Evolutionary conservation across 2,797 vertebrate genomes (phyloP).

Genomic region (Florisuga fusca): DNA sequence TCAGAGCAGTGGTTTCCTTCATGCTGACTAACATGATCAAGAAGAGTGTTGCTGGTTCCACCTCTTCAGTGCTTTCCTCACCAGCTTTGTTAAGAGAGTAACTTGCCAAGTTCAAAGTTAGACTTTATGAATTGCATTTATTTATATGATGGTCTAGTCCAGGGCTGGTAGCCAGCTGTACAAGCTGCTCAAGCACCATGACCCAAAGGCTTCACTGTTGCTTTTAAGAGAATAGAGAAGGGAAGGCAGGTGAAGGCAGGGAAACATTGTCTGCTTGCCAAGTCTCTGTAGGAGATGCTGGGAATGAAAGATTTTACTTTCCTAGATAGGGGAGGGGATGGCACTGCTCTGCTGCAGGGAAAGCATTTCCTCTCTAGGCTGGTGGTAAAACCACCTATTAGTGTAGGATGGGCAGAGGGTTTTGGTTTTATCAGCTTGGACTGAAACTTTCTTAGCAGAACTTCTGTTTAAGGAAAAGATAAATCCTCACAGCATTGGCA

Average conservation of each 20-base stretch:
- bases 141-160: not conserved
- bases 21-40: not conserved
- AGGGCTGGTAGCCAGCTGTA: rapidly evolving
- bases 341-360: not conserved
- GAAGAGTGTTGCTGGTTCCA: not conserved
- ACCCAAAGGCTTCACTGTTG: not conserved
- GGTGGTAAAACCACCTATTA: not conserved
- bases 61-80: slow-evolving; percentile 28
- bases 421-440: not conserved
- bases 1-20: not conserved
- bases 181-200: not conserved
- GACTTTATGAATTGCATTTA: slow-evolving; percentile 14
- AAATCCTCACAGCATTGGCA: not conserved
- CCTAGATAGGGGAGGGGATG: not conserved
- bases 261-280: not conserved
- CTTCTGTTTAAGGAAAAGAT: not conserved
- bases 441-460: not conserved
- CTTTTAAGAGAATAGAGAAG: not conserved
- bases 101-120: not conserved
- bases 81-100: not conserved
- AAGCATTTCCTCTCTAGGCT: not conserved
- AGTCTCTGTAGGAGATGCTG: not conserved
- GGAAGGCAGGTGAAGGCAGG: not conserved
- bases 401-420: not conserved
- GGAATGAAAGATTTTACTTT: not conserved